phyloP scores from a whole-genome alignment of 2,113 vertebrate species.

The Triplophysa rosa region DNA sequence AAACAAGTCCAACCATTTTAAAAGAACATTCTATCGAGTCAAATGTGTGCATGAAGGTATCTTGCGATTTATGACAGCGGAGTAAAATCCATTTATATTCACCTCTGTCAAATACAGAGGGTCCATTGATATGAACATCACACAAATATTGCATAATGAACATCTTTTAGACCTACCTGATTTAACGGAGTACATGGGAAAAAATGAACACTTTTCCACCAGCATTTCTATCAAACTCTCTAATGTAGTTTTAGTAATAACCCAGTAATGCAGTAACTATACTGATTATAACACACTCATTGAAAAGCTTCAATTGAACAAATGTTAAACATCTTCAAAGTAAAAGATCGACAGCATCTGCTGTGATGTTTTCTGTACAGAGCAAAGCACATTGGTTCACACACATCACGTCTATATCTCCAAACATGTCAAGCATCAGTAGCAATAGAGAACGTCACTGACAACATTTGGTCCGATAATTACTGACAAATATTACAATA shows the following conservation, averaged over 20 bases:
- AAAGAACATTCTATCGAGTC: background rate
- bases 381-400: constrained; percentile 13
- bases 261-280: constrained; percentile 5
- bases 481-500: constrained; percentile 11
- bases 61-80: background rate
- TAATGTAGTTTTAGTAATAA: background rate
- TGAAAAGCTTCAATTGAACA: background rate
- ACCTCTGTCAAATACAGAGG: background rate
- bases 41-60: background rate
- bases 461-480: constrained; percentile 19
- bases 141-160: constrained; percentile 4
- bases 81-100: background rate
- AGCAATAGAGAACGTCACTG: background rate
- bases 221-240: background rate
- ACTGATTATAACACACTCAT: background rate
- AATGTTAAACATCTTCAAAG: background rate
- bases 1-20: background rate
- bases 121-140: constrained; percentile 6
- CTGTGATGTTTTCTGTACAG: constrained; percentile 11
- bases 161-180: background rate
- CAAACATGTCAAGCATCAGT: background rate
- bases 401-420: constrained; percentile 19
- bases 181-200: background rate
- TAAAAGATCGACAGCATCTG: background rate
- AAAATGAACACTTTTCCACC: constrained; percentile 1